Evolutionary conservation across 2,113 vertebrate genomes (phyloP).

Genomic region (Microtus richardsoni): DNA sequence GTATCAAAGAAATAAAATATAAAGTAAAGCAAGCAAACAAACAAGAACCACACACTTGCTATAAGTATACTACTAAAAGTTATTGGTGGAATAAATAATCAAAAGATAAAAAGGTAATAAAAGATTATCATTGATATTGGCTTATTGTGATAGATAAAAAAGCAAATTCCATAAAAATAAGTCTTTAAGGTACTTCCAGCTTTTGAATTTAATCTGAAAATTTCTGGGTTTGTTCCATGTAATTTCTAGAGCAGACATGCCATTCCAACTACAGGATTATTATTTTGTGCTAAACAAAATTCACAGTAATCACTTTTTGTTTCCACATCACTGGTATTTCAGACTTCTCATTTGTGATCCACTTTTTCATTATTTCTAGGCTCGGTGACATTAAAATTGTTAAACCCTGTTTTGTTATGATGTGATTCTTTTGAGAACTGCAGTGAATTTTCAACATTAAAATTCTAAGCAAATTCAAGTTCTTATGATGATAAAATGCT

Average conservation of each 20-base stretch:
- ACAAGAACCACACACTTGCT: not conserved
- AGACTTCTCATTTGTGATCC: not conserved
- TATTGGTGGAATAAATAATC: not conserved
- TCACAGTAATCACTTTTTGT: not conserved
- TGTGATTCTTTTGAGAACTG: not conserved
- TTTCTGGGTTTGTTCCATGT: not conserved
- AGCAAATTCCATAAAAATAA: not conserved
- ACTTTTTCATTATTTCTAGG: not conserved
- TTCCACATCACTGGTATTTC: constrained; percentile 2
- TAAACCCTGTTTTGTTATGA: not conserved
- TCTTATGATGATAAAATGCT: constrained; percentile 49
- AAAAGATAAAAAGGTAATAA: not conserved
- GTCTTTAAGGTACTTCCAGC: not conserved
- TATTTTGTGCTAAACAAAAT: constrained; percentile 16
- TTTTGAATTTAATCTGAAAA: not conserved
- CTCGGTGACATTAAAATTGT: constrained; percentile 40
- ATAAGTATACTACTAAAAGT: not conserved
- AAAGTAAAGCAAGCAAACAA: not conserved
- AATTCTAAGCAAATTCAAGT: constrained; percentile 7
- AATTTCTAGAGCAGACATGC: not conserved
- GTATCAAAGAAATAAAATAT: not conserved
- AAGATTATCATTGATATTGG: not conserved
- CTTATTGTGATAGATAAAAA: not conserved
- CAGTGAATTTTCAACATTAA: not conserved
- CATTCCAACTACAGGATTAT: not conserved